These are phyloP conservation scores for Pseudomyrmex concolor DNA, from an alignment of 1,140 invertebrate genomes.

Conservation along the genomic window DNA sequence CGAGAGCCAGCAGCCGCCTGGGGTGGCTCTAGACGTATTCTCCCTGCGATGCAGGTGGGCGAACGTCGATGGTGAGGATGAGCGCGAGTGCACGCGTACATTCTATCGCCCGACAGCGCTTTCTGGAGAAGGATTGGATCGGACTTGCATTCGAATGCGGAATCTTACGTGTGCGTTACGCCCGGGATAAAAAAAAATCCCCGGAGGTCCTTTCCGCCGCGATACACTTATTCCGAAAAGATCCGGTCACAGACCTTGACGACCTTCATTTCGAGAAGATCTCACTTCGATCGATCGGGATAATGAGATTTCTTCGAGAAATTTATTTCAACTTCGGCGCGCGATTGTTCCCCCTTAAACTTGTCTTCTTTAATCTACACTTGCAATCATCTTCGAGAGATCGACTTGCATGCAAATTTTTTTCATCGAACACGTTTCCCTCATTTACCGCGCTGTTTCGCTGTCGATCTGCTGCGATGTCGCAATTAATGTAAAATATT, in stretches of 20 bases:
- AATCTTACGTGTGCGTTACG: neutral
- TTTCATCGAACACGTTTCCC: constrained; percentile 8
- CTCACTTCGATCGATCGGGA: neutral
- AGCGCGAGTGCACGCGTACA: constrained; percentile 65
- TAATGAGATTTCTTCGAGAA: neutral
- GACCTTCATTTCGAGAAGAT: neutral
- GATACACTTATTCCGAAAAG: neutral
- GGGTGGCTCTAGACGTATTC: constrained; percentile 71
- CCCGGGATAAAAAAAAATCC: no score
- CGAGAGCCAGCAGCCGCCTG: constrained; percentile 69
- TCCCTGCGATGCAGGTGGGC: constrained; percentile 73
- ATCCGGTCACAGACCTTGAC: neutral
- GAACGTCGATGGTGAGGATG: constrained; percentile 61
- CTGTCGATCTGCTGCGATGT: constrained; percentile 6
- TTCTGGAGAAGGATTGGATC: constrained; percentile 16
- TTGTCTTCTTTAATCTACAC: neutral
- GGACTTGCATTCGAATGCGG: neutral
- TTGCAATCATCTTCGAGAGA: no score
- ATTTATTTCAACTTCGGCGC: neutral
- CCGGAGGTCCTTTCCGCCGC: no score
- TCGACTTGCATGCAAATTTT: neutral
- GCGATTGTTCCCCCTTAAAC: neutral
- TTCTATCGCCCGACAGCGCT: constrained; percentile 46
- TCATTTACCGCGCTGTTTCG: constrained; percentile 18
- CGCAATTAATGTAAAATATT: constrained; percentile 46